Conservation (phyloP, 2,113 vertebrate genomes). For the Pimephales promelas region DNA sequence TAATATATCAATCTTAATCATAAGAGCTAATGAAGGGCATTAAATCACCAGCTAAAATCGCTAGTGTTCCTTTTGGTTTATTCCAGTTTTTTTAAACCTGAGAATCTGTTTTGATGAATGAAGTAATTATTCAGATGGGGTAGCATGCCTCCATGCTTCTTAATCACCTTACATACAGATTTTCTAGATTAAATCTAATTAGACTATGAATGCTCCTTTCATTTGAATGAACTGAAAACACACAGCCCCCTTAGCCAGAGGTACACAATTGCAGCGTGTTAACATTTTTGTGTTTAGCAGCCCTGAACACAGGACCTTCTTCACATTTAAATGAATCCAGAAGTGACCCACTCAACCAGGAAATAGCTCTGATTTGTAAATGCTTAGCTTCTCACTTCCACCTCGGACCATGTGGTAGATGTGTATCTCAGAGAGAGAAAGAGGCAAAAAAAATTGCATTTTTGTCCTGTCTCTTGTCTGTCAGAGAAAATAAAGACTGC, state of each 20-base stretch:
- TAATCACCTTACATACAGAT: slow-evolving; percentile 38
- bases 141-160: slow-evolving; percentile 25
- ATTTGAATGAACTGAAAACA: not conserved
- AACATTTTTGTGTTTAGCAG: slow-evolving; percentile 60
- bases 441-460: not conserved
- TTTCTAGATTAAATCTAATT: slow-evolving; percentile 40
- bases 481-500: slow-evolving; percentile 4
- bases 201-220: slow-evolving; percentile 27
- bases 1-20: slow-evolving; percentile 22
- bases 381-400: slow-evolving; percentile 61
- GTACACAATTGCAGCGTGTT: slow-evolving; percentile 11
- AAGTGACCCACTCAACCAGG: slow-evolving; percentile 68
- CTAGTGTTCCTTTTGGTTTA: not conserved
- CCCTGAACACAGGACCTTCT: slow-evolving; percentile 67
- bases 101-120: slow-evolving; percentile 15
- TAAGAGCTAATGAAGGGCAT: slow-evolving; percentile 20
- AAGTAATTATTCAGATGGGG: slow-evolving; percentile 23
- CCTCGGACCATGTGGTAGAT: slow-evolving; percentile 12
- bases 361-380: slow-evolving; percentile 65
- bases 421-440: slow-evolving; percentile 23
- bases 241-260: not conserved
- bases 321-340: slow-evolving; percentile 68
- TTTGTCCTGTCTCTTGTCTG: slow-evolving; percentile 14
- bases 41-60: slow-evolving; percentile 13
- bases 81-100: not conserved